Evolutionary conservation across 2,113 vertebrate species (phyloP), one percentile per base, ranked within the genome.

Genomic region (Dolichotis patagonum): DNA sequence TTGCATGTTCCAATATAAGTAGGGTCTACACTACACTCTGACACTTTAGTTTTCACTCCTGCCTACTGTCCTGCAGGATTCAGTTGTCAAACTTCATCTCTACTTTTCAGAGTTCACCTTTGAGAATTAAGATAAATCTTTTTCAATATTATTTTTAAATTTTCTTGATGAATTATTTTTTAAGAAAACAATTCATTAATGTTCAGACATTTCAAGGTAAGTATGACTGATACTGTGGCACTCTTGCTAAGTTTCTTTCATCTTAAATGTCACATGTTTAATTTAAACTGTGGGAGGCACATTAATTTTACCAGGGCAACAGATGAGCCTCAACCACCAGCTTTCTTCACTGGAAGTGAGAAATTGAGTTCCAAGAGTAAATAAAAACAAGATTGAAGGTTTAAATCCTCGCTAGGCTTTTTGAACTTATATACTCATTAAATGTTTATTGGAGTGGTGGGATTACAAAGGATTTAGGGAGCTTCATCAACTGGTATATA

Each of bases 341-440:
- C 97, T 98, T 98, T 99, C 98, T 98, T 99, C 98, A 98, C 98
- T 98, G 98, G 98, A 98, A 98, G 98, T 98, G 98, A 99, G 98
- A 99, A 99, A 99, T 99, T 99, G 99, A 99, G 99, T 99, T 99
- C 98, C 98, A 98, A 98, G 98, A 99, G 98, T 99, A 99, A 99
- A 99, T 99, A 99, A 99, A 99, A 99, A 99, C 99, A 99, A 99
- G 98, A 99, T 98, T 99, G 98, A 98, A 99, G 98, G 98, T 99
- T 99, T 99, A 99, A 99, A 99, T 99, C 99, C 98, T 99, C 98
- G 98, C 98, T 99, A 98, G 99, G 98, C 98, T 99, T 98, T 99
- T 98, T 99, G 98, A 97, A 99, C 98, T 98, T 98, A 99, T 99
- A 99, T 99, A 98, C 99, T 99, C 99, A 99, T 99, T 99, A 99